Base-by-base conservation (phyloP, 2,888 invertebrate genomes). In the Pollenia griseotomentosa region DNA sequence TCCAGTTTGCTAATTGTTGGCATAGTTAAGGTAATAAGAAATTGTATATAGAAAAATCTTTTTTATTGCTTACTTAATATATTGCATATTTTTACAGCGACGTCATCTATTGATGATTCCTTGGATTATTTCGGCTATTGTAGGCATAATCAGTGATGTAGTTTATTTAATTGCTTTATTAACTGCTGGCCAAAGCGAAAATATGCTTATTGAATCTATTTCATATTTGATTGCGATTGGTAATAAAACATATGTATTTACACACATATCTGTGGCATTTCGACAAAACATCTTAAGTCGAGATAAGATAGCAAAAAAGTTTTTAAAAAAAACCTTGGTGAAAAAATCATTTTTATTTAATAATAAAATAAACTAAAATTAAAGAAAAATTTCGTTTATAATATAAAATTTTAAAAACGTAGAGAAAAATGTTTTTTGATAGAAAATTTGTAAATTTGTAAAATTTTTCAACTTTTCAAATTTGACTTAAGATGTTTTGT, bases 111-210 rank as follows among this genome's bases (percentile, higher is more conserved):
- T 81, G 11, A 73, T 71, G 33, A n/a, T 73, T 10, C 71, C 80
- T 14, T 81, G 73, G 80, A 55, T 81, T 10, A 40, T 73, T 65
- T 57, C 57, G 8, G 44, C 73, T 12, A 2, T 65, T 48, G 16
- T 73, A 11, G 71, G 63, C 12, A 73, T 81, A 46, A 19, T 81
- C 33, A 73, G 80, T 81, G 80, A 81, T 57, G 46, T 73, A 19
- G 14, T 65, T 42, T 81, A 57, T 46, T 33, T 81, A 19, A 65
- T 73, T n/a, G 33, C 42, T 65, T 42, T 65, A 46, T 9, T 57
- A 10, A 48, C 3, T 10, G 33, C 33, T 57, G 80, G 19, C 12
- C 3, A n/a, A 16, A 23, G 33, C 40, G 8, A 73, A 16, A 14
- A 65, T 65, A 19, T 63, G 19, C 12, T 73, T 44, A 10, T 46